Evolutionary conservation across 1,140 invertebrate genomes (phyloP).

Genomic region (Apis cerana): DNA sequence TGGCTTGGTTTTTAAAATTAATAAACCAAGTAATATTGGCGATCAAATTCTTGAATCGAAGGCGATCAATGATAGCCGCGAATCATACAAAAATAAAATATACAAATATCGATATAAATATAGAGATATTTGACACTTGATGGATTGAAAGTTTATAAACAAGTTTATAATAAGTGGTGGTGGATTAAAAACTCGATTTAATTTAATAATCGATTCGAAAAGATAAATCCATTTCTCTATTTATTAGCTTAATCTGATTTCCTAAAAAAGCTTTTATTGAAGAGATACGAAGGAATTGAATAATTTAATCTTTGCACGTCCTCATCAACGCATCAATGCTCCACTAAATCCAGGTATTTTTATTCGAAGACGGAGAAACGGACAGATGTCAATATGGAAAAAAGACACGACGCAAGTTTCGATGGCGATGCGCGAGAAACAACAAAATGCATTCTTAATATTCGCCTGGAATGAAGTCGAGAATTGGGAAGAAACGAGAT

Average conservation of each 20-base stretch:
- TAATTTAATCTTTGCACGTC: conserved; percentile 18
- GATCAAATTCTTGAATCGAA: background rate
- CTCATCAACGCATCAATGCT: background rate
- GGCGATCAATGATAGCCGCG: too few relatives aligned
- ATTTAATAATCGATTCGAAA: too few relatives aligned
- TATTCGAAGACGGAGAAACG: background rate
- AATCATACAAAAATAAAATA: background rate
- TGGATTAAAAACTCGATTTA: background rate
- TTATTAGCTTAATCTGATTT: too few relatives aligned
- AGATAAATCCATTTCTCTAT: background rate
- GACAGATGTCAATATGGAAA: conserved; percentile 46
- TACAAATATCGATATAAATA: background rate
- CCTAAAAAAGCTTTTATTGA: background rate
- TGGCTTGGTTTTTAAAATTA: background rate
- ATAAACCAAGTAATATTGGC: too few relatives aligned
- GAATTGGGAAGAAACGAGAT: background rate
- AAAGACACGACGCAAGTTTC: conserved; percentile 22
- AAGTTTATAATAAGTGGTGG: background rate
- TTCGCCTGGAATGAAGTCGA: background rate
- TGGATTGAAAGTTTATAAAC: background rate
- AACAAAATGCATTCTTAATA: background rate
- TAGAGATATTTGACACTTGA: background rate
- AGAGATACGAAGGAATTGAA: too few relatives aligned
- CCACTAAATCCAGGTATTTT: background rate
- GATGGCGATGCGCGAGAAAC: conserved; percentile 12